Conservation (phyloP, 2,888 invertebrate species). For the Leucophora obtusa region DNA sequence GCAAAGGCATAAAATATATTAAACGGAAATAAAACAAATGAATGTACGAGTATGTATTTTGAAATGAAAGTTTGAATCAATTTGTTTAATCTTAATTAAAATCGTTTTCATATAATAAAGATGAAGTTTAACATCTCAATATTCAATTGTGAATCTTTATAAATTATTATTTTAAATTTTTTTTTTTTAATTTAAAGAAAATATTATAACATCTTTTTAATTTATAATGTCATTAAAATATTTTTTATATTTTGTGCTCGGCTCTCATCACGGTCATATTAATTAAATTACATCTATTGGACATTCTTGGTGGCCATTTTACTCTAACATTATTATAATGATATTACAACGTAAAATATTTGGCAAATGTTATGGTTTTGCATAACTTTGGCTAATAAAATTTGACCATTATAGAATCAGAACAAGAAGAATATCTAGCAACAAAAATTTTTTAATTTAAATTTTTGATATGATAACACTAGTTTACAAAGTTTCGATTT, state of each 20-base stretch:
- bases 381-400: conserved; percentile 20
- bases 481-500: no score
- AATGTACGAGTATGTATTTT: no score
- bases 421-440: background rate
- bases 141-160: no score
- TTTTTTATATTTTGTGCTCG: background rate
- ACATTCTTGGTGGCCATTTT: background rate
- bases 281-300: conserved; percentile 56
- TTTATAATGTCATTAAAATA: background rate
- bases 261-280: conserved; percentile 32
- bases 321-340: conserved; percentile 5
- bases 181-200: background rate
- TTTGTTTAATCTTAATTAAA: no score
- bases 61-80: no score
- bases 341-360: conserved; percentile 17
- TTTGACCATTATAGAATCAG: conserved; percentile 4
- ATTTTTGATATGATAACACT: conserved; percentile 58
- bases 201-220: background rate
- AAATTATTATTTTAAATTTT: background rate
- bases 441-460: conserved; percentile 26
- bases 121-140: no score
- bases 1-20: no score
- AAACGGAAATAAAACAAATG: no score
- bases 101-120: no score
- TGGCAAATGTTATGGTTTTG: conserved; percentile 29